phyloP scores from a whole-genome alignment of 1,140 invertebrate species.

The Thaumetopoea pityocampa region DNA sequence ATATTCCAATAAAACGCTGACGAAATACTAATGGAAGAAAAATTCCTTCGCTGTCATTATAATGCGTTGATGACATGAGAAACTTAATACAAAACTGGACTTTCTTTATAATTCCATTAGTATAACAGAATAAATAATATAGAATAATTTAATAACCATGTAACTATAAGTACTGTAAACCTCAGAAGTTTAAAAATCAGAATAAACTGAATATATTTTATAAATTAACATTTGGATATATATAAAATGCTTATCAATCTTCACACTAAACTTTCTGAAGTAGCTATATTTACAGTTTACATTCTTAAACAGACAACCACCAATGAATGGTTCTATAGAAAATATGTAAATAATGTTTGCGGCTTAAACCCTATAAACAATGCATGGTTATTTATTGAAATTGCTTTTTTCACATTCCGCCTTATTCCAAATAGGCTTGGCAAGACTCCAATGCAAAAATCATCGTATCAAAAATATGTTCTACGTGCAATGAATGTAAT shows the following conservation, averaged over 20 bases:
- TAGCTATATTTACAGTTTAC: background rate
- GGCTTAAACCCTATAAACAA: slow-evolving; percentile 34
- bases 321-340: slow-evolving; percentile 22
- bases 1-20: slow-evolving; percentile 60
- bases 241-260: no score
- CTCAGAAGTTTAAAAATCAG: no score
- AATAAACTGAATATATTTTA: no score
- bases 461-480: slow-evolving; percentile 46
- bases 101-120: background rate
- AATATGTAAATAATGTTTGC: slow-evolving; percentile 37
- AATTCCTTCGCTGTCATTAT: slow-evolving; percentile 62
- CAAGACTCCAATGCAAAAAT: slow-evolving; percentile 53
- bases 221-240: no score
- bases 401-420: slow-evolving; percentile 49
- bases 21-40: slow-evolving; percentile 46
- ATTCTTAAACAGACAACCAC: slow-evolving; percentile 2
- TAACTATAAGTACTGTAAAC: no score
- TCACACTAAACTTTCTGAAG: background rate
- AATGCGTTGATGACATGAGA: slow-evolving; percentile 63
- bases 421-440: slow-evolving; percentile 54
- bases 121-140: background rate
- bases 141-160: no score
- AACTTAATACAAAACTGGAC: slow-evolving; percentile 25
- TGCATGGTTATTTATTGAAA: slow-evolving; percentile 46
- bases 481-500: slow-evolving; percentile 34